These are phyloP conservation scores for Discoglossus pictus DNA, from an alignment of 2,797 vertebrate genomes.

Conservation along the genomic window DNA sequence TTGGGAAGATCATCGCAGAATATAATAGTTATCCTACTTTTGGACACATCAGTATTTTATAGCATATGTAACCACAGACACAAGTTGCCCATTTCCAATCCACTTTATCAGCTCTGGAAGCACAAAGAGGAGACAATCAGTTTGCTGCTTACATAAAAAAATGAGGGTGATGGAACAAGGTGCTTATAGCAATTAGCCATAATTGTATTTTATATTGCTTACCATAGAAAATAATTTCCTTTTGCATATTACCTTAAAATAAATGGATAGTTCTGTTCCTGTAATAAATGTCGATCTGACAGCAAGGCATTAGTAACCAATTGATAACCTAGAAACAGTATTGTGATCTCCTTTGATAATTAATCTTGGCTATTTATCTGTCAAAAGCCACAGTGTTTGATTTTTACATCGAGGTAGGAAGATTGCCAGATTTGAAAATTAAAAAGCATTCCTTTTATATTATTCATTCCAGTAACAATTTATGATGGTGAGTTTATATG, in stretches of 20 bases:
- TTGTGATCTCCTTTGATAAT: constrained; percentile 78
- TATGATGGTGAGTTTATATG: constrained; percentile 84
- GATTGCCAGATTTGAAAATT: constrained; percentile 91
- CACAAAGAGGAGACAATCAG: neutral
- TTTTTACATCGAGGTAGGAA: constrained; percentile 81
- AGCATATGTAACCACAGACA: no score
- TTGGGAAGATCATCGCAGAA: no score
- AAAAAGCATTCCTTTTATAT: constrained; percentile 89
- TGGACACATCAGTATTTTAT: no score
- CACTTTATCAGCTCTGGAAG: neutral
- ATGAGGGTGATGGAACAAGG: constrained; percentile 16
- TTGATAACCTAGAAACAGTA: constrained; percentile 74
- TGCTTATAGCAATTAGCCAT: constrained; percentile 50
- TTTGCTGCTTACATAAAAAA: neutral
- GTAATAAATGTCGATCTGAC: constrained; percentile 71
- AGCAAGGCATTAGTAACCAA: constrained; percentile 71
- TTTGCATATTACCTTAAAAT: constrained; percentile 63
- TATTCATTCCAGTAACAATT: constrained; percentile 87
- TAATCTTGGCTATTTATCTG: constrained; percentile 77
- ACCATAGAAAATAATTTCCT: constrained; percentile 56
- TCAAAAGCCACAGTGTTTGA: constrained; percentile 68
- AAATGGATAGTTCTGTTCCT: constrained; percentile 62
- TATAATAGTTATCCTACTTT: no score
- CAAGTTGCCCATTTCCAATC: neutral
- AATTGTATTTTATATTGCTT: constrained; percentile 58